These are phyloP conservation scores for Oceanodroma tethys DNA, from an alignment of 2,113 vertebrate genomes.

Conservation along the genomic window DNA sequence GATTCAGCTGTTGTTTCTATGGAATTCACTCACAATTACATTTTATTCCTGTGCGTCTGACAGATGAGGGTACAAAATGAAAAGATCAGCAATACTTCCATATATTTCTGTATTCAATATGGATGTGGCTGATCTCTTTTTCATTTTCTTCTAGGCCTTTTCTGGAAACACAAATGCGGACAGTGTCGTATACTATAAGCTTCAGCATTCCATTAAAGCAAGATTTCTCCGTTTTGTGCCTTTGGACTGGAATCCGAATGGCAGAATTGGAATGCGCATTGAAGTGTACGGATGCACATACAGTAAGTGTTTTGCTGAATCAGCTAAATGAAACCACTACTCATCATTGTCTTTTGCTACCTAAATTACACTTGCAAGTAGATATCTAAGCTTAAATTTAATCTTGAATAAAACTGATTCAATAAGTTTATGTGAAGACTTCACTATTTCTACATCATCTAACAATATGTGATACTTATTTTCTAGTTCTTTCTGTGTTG, in stretches of 20 bases:
- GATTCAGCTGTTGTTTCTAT: neutral
- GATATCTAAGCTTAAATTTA: neutral
- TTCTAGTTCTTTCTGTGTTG: neutral
- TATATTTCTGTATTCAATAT: neutral
- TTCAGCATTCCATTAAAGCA: conserved; percentile 83
- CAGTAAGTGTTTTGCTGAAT: conserved; percentile 74
- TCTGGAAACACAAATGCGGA: conserved; percentile 86
- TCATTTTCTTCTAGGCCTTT: conserved; percentile 74
- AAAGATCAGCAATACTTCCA: neutral
- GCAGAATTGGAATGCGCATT: conserved; percentile 84
- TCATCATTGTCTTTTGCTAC: neutral
- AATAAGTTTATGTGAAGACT: neutral
- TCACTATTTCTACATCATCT: neutral
- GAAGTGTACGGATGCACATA: conserved; percentile 85
- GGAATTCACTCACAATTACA: neutral
- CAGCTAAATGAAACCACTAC: neutral
- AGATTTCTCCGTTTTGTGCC: conserved; percentile 83
- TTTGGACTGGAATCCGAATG: conserved; percentile 82
- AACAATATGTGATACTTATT: neutral
- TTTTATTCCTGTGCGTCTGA: neutral
- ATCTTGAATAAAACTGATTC: neutral
- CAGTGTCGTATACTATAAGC: conserved; percentile 81
- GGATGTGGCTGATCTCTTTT: neutral
- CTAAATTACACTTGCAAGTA: neutral
- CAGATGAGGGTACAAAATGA: neutral